Percentiles rank a stretch among this genome's conserved stretches.
phyloP scores from a whole-genome alignment of 1,140 invertebrate species.

The Drosophila sucinea region DNA sequence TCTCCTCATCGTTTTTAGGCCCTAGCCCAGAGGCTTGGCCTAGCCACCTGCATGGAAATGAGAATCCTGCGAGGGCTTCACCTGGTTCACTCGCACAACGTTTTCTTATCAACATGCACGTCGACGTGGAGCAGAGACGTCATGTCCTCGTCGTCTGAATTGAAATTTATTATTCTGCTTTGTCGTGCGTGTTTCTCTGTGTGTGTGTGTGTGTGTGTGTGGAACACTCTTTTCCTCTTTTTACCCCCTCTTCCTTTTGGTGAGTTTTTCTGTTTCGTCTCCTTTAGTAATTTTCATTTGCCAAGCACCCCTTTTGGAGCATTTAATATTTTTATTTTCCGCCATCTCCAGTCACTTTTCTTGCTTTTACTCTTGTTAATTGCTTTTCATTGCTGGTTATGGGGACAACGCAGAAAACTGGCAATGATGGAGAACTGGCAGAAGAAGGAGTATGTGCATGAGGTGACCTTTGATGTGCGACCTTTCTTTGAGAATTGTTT shows the following conservation, averaged over 20 bases:
- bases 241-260: background rate
- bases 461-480: slow-evolving; percentile 69
- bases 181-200: slow-evolving; percentile 59
- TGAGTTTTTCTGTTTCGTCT: background rate
- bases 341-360: slow-evolving; percentile 27
- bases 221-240: slow-evolving; percentile 3
- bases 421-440: slow-evolving; percentile 23
- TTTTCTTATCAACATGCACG: slow-evolving; percentile 72
- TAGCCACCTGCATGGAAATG: slow-evolving; percentile 24
- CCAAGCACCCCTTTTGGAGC: slow-evolving; percentile 26
- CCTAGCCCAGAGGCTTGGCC: slow-evolving; percentile 36
- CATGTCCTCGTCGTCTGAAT: slow-evolving; percentile 66
- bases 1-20: slow-evolving; percentile 29
- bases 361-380: slow-evolving; percentile 64
- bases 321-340: slow-evolving; percentile 55
- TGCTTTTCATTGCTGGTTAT: slow-evolving; percentile 62
- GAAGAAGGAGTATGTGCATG: background rate
- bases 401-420: slow-evolving; percentile 26
- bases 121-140: slow-evolving; percentile 62
- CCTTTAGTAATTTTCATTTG: background rate
- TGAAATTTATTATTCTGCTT: slow-evolving; percentile 81
- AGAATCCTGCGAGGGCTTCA: slow-evolving; percentile 29
- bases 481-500: slow-evolving; percentile 39
- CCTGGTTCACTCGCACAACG: slow-evolving; percentile 11
- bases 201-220: slow-evolving; percentile 48